These are phyloP conservation scores for Dinocampus coccinellae DNA, from an alignment of 2,888 invertebrate genomes.

Conservation along the genomic window DNA sequence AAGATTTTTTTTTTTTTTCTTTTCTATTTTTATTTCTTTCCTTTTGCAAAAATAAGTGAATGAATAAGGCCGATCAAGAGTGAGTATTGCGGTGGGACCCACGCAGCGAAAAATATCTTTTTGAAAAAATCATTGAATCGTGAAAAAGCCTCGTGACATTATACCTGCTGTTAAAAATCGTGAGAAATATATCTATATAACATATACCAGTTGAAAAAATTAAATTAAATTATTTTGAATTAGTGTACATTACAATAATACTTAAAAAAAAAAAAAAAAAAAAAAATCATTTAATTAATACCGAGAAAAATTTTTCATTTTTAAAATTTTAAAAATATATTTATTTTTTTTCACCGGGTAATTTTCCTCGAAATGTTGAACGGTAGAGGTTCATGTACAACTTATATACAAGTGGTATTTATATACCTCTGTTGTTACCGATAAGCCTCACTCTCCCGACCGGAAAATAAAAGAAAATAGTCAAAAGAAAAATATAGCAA, in stretches of 20 bases:
- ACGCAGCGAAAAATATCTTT: constrained; percentile 37
- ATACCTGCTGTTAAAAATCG: constrained; percentile 41
- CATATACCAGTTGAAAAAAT: not conserved
- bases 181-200: constrained; percentile 42
- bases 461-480: not conserved
- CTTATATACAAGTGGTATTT: too few species aligned
- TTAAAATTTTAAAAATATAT: too few species aligned
- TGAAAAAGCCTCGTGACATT: constrained; percentile 36
- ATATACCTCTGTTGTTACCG: too few species aligned
- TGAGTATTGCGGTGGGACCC: constrained; percentile 17
- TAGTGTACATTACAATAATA: not conserved
- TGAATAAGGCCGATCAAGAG: constrained; percentile 10
- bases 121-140: constrained; percentile 46
- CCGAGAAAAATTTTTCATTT: too few species aligned
- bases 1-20: not conserved
- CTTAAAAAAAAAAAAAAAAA: not conserved
- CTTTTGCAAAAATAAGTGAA: constrained; percentile 25
- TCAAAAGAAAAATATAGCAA: not conserved
- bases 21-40: not conserved
- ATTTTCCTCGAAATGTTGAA: too few species aligned
- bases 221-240: not conserved
- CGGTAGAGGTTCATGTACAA: too few species aligned
- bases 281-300: too few species aligned
- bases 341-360: too few species aligned
- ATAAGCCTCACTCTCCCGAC: too few species aligned